Percentiles rank a stretch among this genome's conserved stretches.
These are phyloP conservation scores for Ammospiza maritima DNA, from an alignment of 2,797 vertebrate species.

Conservation along the genomic window DNA sequence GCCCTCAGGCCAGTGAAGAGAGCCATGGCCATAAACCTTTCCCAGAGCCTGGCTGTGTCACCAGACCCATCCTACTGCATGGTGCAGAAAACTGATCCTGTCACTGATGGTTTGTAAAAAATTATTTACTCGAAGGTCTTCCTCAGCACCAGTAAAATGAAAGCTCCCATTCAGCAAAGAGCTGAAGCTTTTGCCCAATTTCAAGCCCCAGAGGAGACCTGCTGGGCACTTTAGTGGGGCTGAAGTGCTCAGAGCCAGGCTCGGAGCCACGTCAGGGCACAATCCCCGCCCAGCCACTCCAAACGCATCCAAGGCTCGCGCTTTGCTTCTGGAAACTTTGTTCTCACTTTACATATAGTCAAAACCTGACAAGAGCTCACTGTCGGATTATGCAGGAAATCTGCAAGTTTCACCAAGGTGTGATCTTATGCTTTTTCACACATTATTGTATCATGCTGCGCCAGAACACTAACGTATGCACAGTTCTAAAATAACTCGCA, in stretches of 20 bases:
- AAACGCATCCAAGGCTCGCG: conserved; percentile 51
- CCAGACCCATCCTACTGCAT: rapidly evolving
- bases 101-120: background rate
- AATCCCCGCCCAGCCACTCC: conserved; percentile 17
- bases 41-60: background rate
- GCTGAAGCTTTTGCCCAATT: background rate
- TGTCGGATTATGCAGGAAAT: conserved; percentile 78
- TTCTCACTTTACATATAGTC: conserved; percentile 70
- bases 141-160: background rate
- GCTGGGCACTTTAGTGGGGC: background rate
- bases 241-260: background rate
- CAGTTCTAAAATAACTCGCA: conserved; percentile 78
- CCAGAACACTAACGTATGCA: conserved; percentile 79
- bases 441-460: conserved; percentile 75
- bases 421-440: conserved; percentile 78
- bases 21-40: background rate
- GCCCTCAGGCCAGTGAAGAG: background rate
- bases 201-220: background rate
- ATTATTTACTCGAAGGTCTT: conserved; percentile 13
- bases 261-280: background rate
- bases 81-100: background rate
- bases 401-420: conserved; percentile 81
- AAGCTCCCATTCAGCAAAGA: background rate
- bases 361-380: conserved; percentile 75
- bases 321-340: conserved; percentile 67